Evolutionary conservation across 2,888 invertebrate genomes (phyloP).

Genomic region (Drepanosiphum platanoidis): DNA sequence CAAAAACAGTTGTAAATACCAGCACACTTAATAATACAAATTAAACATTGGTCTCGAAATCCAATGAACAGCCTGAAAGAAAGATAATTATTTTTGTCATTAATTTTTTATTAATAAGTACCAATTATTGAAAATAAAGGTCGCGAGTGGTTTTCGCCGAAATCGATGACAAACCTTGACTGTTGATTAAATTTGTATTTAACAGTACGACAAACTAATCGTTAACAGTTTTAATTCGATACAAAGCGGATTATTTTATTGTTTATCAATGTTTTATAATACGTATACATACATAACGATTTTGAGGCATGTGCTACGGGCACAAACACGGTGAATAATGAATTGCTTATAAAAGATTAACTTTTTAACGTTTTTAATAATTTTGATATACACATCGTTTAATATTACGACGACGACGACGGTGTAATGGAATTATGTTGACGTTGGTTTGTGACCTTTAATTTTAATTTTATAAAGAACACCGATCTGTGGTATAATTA

Average conservation of each 20-base stretch:
- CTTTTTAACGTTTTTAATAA: not conserved
- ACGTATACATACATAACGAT: too few species aligned
- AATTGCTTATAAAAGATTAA: not conserved
- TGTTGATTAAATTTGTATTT: not conserved
- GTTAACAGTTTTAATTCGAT: not conserved
- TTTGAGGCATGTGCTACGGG: not conserved
- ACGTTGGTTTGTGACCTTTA: not conserved
- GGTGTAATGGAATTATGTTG: not conserved
- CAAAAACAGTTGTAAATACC: too few species aligned
- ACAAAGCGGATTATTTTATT: not conserved
- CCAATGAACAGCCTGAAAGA: too few species aligned
- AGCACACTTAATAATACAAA: too few species aligned
- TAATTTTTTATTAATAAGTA: too few species aligned
- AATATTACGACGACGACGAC: not conserved
- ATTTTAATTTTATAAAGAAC: conserved; percentile 12
- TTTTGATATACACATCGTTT: not conserved
- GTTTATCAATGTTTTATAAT: not conserved
- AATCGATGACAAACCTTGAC: too few species aligned
- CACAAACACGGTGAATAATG: not conserved
- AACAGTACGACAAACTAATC: not conserved
- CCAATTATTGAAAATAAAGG: too few species aligned
- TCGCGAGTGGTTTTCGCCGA: too few species aligned
- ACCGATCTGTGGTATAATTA: not conserved
- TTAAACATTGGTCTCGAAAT: too few species aligned
- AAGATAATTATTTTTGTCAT: too few species aligned